These are phyloP conservation scores for Limnephilus rhombicus DNA, from an alignment of 2,888 invertebrate species.

Conservation along the genomic window DNA sequence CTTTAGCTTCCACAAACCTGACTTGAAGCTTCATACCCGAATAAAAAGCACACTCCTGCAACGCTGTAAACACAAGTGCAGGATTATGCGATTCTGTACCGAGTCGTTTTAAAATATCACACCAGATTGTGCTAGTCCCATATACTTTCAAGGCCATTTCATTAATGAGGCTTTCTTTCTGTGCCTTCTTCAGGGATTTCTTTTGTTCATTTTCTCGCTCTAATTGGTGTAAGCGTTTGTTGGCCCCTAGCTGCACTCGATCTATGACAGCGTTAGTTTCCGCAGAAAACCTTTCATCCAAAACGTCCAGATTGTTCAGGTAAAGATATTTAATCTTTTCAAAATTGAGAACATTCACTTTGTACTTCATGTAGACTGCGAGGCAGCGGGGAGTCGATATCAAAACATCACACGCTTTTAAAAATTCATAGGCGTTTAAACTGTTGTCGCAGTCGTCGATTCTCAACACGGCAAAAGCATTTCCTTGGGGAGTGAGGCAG, in stretches of 20 bases:
- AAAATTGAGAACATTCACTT: slow-evolving; percentile 77
- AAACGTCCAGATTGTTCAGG: slow-evolving; percentile 84
- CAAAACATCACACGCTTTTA: slow-evolving; percentile 84
- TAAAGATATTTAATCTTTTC: slow-evolving; percentile 82
- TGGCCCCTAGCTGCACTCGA: slow-evolving; percentile 74
- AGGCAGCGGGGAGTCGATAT: slow-evolving; percentile 83
- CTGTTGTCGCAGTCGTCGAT: slow-evolving; percentile 70
- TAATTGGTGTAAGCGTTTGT: slow-evolving; percentile 69
- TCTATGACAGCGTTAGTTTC: slow-evolving; percentile 74
- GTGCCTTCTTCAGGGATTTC: slow-evolving; percentile 66
- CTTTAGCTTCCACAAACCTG: slow-evolving; percentile 71
- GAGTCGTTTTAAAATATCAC: slow-evolving; percentile 77
- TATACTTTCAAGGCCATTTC: slow-evolving; percentile 76
- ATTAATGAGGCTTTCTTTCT: neutral
- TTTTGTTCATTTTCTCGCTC: neutral
- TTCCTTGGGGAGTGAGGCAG: slow-evolving; percentile 68
- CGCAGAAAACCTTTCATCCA: slow-evolving; percentile 77
- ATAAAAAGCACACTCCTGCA: slow-evolving; percentile 86
- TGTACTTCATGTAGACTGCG: slow-evolving; percentile 74
- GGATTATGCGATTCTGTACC: slow-evolving; percentile 78
- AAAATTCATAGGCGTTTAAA: slow-evolving; percentile 73
- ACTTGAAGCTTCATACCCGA: slow-evolving; percentile 77
- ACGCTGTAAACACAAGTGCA: slow-evolving; percentile 83
- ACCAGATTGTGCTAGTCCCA: slow-evolving; percentile 82
- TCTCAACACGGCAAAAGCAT: slow-evolving; percentile 73